Base-by-base conservation (phyloP, 1,140 invertebrate genomes). In the Drosophila murphyi region DNA sequence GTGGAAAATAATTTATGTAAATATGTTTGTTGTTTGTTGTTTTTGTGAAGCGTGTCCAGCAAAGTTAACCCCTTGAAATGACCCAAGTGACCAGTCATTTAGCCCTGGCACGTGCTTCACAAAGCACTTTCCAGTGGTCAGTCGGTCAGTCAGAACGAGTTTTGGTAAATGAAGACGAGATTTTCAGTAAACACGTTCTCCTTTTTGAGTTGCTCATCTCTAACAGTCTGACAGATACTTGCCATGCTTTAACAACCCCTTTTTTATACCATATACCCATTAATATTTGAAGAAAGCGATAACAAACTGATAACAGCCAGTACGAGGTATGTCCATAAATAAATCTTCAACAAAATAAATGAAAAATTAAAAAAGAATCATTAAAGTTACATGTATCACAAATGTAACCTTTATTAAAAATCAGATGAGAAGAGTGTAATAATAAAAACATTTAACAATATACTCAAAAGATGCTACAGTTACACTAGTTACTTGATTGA, bases 31-130 rank as follows among this genome's bases (percentile, higher is more conserved):
- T 63, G 60, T 56, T 71, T 74, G 39, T 81, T 72, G 72, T 65
- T 61, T 48, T 68, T 57, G 45, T 57, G 68, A 56, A 73, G 83
- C 85, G 85, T 87, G 83, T 51, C 80, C 70, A 74, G 51, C 52
- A 55, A 55, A 76, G 67, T 72, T 80, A 77, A 83, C 80, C 83
- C 76, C 70, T 78, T 39, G 10, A 43, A 76, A 37, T 74, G 78
- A 71, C 78, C 72, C 59, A 43, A 71, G 47, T 86, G 76, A 82
- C 83, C 82, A 67, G 63, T 62, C 67, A 68, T 73, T 12, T 37
- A 48, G 48, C 54, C 32, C 10, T 47, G 76, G 80, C 81, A 88
- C 83, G 83, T 74, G 80, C 20, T 59, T 88, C 65, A 77, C 88
- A 80, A 80, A 63, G 76, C 65, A 69, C 76, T 87, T 70, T 72